These are phyloP conservation scores for Cheilosia scutellata DNA, from an alignment of 2,888 invertebrate genomes.

Conservation along the genomic window DNA sequence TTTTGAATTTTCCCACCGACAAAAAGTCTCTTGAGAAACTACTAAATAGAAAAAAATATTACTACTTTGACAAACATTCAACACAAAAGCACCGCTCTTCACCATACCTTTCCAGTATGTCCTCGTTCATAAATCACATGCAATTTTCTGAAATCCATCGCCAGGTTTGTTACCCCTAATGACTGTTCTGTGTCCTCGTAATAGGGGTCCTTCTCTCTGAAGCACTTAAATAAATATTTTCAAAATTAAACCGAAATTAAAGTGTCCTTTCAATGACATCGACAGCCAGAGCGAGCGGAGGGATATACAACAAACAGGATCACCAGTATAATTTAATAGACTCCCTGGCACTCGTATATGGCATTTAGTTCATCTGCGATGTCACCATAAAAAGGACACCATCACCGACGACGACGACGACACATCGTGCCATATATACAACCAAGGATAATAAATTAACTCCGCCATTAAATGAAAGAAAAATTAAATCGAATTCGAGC, in stretches of 20 bases:
- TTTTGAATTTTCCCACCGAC: conserved; percentile 31
- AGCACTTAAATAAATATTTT: conserved; percentile 72
- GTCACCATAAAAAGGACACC: conserved; percentile 75
- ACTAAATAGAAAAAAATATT: conserved; percentile 10
- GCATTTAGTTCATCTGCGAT: conserved; percentile 71
- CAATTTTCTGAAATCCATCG: conserved; percentile 81
- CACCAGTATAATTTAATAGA: conserved; percentile 69
- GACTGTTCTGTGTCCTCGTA: conserved; percentile 80
- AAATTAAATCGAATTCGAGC: conserved; percentile 83
- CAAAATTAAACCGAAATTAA: conserved; percentile 74
- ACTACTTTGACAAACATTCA: conserved; percentile 34
- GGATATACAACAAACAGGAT: conserved; percentile 61
- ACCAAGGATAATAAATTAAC: conserved; percentile 74
- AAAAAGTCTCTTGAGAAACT: conserved; percentile 16
- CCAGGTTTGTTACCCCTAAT: conserved; percentile 84
- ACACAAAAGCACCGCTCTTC: conserved; percentile 57
- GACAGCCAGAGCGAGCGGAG: not conserved
- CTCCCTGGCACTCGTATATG: conserved; percentile 66
- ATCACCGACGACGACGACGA: conserved; percentile 27
- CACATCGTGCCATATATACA: conserved; percentile 1
- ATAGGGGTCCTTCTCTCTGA: conserved; percentile 65
- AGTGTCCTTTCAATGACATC: conserved; percentile 65
- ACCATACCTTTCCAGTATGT: conserved; percentile 28
- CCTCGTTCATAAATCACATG: conserved; percentile 69
- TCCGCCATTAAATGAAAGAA: conserved; percentile 77